Conservation (phyloP, 2,888 invertebrate genomes). For the Dusona sp. region DNA sequence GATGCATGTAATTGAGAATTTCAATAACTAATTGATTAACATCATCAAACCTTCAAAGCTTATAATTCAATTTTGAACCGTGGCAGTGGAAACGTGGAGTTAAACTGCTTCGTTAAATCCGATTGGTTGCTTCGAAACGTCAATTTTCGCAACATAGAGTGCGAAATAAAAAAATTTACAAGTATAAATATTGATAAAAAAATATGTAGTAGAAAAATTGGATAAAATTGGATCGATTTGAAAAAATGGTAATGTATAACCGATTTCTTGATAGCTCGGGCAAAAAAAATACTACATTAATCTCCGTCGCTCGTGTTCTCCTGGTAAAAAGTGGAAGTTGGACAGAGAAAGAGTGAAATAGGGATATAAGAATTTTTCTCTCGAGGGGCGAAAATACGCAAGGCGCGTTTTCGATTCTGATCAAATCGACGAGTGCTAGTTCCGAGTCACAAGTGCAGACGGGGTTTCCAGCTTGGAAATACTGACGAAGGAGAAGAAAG, state of each 20-base stretch:
- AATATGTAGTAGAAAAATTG: neutral
- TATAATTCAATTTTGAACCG: neutral
- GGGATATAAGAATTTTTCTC: conserved; percentile 17
- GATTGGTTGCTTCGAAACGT: conserved; percentile 26
- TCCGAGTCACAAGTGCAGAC: conserved; percentile 54
- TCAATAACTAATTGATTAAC: neutral
- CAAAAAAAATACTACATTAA: conserved; percentile 4
- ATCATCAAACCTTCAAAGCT: neutral
- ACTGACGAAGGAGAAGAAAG: conserved; percentile 41
- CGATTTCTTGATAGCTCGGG: conserved; percentile 13
- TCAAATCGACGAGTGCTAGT: conserved; percentile 65
- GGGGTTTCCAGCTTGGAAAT: conserved; percentile 46
- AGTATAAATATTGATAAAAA: neutral
- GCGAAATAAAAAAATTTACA: neutral
- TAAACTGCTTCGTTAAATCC: neutral
- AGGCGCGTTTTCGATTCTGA: conserved; percentile 61
- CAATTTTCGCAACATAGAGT: conserved; percentile 27
- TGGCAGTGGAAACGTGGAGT: neutral
- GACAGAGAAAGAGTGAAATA: conserved; percentile 32
- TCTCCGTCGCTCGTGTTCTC: conserved; percentile 13
- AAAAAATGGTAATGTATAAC: neutral
- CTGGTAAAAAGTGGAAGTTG: conserved; percentile 24
- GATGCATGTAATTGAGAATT: neutral
- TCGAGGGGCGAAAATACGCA: conserved; percentile 40
- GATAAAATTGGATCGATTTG: neutral